phyloP scores from a whole-genome alignment of 2,113 vertebrate species.

The Onychostruthus taczanowskii region DNA sequence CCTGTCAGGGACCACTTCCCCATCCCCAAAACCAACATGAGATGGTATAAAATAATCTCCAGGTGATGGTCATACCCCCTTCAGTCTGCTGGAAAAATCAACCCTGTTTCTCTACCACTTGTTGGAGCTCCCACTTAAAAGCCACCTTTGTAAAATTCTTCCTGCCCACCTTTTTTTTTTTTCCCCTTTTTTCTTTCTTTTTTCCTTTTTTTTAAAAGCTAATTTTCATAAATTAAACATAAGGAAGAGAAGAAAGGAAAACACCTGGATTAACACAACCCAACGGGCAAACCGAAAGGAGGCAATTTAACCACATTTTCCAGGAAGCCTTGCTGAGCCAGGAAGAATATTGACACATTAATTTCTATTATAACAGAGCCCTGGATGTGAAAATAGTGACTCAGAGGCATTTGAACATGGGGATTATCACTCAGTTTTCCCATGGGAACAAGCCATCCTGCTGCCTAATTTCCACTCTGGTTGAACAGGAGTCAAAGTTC shows the following conservation, averaged over 20 bases:
- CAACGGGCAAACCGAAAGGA: not conserved
- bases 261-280: not conserved
- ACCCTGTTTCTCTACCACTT: not conserved
- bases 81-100: not conserved
- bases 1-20: not conserved
- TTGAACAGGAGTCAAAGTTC: not conserved
- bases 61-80: not conserved
- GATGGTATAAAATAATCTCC: not conserved
- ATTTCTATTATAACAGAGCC: not conserved
- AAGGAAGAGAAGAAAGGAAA: not conserved
- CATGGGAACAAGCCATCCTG: not conserved
- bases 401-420: not conserved
- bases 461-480: not conserved
- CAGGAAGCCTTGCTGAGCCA: not conserved
- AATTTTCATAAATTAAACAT: not conserved
- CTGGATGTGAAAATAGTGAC: slow-evolving; percentile 2
- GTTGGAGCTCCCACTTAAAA: not conserved
- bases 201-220: not conserved
- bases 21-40: not conserved
- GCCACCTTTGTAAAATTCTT: not conserved
- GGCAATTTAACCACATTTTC: not conserved
- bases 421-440: not conserved
- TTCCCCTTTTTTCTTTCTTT: not conserved
- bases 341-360: not conserved
- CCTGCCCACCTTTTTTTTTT: not conserved